Conservation (phyloP, 2,113 vertebrate species). For the Cebidichthys violaceus region DNA sequence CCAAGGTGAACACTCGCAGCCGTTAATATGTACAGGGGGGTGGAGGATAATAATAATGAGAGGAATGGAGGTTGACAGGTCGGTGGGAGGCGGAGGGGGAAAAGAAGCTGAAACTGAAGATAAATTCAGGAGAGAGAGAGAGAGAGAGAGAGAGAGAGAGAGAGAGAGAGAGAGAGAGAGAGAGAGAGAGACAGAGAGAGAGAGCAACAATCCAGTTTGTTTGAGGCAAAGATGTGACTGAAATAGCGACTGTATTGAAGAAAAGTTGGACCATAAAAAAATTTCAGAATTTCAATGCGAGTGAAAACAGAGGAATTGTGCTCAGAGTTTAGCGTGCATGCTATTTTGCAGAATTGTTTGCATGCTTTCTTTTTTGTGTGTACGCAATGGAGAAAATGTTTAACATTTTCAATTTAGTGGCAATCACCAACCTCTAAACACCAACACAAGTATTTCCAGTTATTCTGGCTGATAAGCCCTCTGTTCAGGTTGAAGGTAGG, state of each 20-base stretch:
- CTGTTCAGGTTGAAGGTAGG: too few relatives aligned
- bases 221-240: background rate
- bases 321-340: too few relatives aligned
- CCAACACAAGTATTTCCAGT: background rate
- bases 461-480: background rate
- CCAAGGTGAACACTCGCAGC: constrained; percentile 47
- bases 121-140: constrained; percentile 1
- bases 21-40: constrained; percentile 17
- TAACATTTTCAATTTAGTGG: too few relatives aligned
- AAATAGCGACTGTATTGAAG: background rate
- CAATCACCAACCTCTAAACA: background rate
- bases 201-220: background rate
- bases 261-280: background rate
- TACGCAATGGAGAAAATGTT: too few relatives aligned
- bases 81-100: background rate
- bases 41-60: constrained; percentile 28
- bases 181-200: background rate
- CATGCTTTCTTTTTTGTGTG: too few relatives aligned
- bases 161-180: background rate
- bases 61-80: background rate
- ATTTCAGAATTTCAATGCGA: too few relatives aligned
- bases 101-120: constrained; percentile 3
- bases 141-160: background rate
- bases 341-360: too few relatives aligned
- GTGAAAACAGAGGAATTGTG: too few relatives aligned